A percentile compares a stretch with the other conserved stretches of the same genome.
These are phyloP conservation scores for Ptilorrhoa leucosticta DNA, from an alignment of 2,113 vertebrate genomes.

Conservation along the genomic window DNA sequence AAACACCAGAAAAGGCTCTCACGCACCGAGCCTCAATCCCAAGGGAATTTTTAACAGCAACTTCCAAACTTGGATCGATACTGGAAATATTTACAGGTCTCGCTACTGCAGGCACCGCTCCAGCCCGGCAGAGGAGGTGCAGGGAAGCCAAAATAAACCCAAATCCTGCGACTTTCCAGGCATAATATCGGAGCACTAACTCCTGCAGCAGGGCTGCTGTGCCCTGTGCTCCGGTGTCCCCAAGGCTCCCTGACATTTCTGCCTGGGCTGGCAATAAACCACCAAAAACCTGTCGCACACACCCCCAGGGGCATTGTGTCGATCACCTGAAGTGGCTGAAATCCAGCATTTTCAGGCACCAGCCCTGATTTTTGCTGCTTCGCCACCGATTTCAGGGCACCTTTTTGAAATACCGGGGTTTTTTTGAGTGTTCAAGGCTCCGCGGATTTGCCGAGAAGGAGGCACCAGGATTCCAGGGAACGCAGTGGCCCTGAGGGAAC, in stretches of 20 bases:
- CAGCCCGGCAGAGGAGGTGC: background rate
- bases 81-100: background rate
- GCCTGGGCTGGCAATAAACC: background rate
- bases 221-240: rapidly evolving
- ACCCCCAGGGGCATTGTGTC: rapidly evolving
- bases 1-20: background rate
- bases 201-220: background rate
- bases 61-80: background rate
- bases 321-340: rapidly evolving
- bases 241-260: background rate
- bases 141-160: constrained; percentile 6
- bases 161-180: background rate
- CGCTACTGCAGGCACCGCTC: background rate
- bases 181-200: background rate
- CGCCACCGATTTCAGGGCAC: rapidly evolving
- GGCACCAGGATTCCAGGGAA: background rate
- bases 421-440: background rate
- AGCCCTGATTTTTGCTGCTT: background rate
- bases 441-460: background rate
- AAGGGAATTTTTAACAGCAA: background rate
- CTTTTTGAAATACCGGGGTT: rapidly evolving
- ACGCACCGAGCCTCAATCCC: background rate
- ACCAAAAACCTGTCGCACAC: rapidly evolving
- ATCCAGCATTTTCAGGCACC: background rate
- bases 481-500: background rate